A percentile compares a stretch with the other conserved stretches of the same genome.
Conservation (phyloP, 2,797 vertebrate genomes). For the Centroberyx gerrardi region DNA sequence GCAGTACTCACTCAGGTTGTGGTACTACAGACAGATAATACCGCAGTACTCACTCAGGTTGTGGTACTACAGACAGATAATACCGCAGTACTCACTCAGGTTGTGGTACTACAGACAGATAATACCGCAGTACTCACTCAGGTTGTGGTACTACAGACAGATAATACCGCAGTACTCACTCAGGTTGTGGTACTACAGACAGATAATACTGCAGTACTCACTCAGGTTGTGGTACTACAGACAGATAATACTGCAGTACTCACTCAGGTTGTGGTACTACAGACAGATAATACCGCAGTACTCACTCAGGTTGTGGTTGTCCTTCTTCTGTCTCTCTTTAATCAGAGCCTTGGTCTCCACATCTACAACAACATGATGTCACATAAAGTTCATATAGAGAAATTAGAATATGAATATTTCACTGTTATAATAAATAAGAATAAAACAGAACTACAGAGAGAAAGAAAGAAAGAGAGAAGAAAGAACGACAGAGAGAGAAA, state of each 20-base stretch:
- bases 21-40: slow-evolving; percentile 61
- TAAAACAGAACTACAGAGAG: background rate
- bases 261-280: background rate
- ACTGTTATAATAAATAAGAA: too few species aligned
- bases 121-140: too few species aligned
- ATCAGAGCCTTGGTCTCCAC: slow-evolving; percentile 88
- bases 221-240: background rate
- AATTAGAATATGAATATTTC: too few species aligned
- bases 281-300: slow-evolving; percentile 20
- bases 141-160: too few species aligned
- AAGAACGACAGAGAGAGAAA: too few species aligned
- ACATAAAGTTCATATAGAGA: too few species aligned
- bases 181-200: background rate
- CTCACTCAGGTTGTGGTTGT: slow-evolving; percentile 95
- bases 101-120: too few species aligned
- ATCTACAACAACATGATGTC: slow-evolving; percentile 60
- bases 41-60: too few species aligned
- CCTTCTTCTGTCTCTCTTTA: slow-evolving; percentile 93
- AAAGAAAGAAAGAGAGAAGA: slow-evolving; percentile 19
- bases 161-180: background rate
- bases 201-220: background rate
- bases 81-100: background rate
- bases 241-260: background rate
- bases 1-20: slow-evolving; percentile 90
- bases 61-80: background rate